phyloP scores from a whole-genome alignment of 2,113 vertebrate species.

The Malurus elegans region DNA sequence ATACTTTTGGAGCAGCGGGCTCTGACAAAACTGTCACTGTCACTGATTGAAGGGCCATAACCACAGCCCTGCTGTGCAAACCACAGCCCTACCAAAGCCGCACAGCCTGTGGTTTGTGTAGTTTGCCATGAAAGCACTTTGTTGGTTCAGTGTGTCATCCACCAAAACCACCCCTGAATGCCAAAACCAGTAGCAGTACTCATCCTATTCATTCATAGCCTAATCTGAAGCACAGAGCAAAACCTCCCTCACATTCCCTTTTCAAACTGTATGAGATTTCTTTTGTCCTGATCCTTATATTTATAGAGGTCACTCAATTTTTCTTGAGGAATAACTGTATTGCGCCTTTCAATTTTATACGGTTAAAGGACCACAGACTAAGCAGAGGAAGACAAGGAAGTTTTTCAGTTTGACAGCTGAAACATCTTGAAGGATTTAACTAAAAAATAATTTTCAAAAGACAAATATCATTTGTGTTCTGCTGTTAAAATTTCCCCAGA shows the following conservation, averaged over 20 bases:
- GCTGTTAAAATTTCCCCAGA: neutral
- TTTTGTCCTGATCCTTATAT: neutral
- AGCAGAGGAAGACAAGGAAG: neutral
- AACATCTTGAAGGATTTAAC: neutral
- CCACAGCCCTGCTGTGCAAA: neutral
- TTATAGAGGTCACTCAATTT: neutral
- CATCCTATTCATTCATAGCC: neutral
- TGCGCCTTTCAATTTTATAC: neutral
- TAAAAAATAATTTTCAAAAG: neutral
- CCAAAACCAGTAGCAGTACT: neutral
- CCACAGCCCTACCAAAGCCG: neutral
- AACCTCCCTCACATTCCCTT: neutral
- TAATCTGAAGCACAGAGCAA: neutral
- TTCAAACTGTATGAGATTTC: neutral
- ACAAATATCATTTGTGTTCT: neutral
- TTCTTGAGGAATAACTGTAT: neutral
- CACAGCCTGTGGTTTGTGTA: neutral
- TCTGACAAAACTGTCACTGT: neutral
- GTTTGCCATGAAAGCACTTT: neutral
- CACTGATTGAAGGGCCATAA: neutral
- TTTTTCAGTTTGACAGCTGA: neutral
- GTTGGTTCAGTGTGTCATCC: neutral
- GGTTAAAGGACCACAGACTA: neutral
- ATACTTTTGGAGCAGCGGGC: neutral
- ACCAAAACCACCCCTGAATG: neutral